A percentile compares a stretch with the other conserved stretches of the same genome.
These are phyloP conservation scores for Sarcophaga rosellei DNA, from an alignment of 2,888 invertebrate genomes.

Conservation along the genomic window DNA sequence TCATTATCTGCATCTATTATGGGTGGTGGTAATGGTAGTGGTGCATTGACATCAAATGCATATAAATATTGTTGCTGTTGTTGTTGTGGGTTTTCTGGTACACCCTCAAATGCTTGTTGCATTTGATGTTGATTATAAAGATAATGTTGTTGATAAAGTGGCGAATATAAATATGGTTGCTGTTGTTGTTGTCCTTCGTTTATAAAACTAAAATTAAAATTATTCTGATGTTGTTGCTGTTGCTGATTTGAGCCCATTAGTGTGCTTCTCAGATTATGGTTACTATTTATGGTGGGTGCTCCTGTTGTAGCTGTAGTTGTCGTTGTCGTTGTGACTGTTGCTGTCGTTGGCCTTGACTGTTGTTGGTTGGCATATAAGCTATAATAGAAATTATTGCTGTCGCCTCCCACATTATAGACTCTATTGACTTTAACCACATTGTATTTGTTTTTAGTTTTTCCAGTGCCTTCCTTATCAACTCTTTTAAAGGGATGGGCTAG, in stretches of 20 bases:
- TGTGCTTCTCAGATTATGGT: neutral
- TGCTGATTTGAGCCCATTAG: slow-evolving; percentile 30
- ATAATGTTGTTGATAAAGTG: slow-evolving; percentile 42
- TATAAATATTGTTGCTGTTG: slow-evolving; percentile 48
- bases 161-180: slow-evolving; percentile 19
- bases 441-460: slow-evolving; percentile 28
- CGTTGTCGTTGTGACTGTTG: slow-evolving; percentile 31
- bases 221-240: slow-evolving; percentile 34
- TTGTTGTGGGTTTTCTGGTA: slow-evolving; percentile 17
- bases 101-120: neutral
- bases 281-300: slow-evolving; percentile 37
- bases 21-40: slow-evolving; percentile 2
- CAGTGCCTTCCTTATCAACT: slow-evolving; percentile 9
- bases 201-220: slow-evolving; percentile 57
- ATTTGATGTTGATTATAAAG: slow-evolving; percentile 7
- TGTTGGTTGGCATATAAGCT: slow-evolving; percentile 41
- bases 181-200: slow-evolving; percentile 54
- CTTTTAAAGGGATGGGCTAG: neutral
- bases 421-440: slow-evolving; percentile 45
- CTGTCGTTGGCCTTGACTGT: slow-evolving; percentile 7
- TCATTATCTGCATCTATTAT: slow-evolving; percentile 25
- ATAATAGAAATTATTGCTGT: slow-evolving; percentile 28
- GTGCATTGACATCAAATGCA: slow-evolving; percentile 51
- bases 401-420: slow-evolving; percentile 18
- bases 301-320: slow-evolving; percentile 43